These are phyloP conservation scores for Euura lappo DNA, from an alignment of 1,140 invertebrate genomes.

Conservation along the genomic window DNA sequence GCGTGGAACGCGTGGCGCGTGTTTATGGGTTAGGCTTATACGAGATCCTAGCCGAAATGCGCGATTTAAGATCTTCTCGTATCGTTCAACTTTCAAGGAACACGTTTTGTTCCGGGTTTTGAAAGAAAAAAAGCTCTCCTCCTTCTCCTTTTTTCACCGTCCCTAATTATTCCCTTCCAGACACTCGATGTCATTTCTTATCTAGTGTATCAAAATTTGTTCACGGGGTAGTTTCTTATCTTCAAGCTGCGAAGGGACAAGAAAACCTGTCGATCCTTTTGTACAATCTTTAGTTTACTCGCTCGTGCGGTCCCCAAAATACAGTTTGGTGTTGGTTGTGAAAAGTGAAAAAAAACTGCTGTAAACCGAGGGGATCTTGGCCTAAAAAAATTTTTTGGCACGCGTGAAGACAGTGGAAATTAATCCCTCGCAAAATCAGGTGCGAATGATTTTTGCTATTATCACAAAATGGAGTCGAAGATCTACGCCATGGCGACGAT, in stretches of 20 bases:
- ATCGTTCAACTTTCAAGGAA: too few species aligned
- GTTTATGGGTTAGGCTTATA: conserved; percentile 4
- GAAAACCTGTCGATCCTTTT: conserved; percentile 20
- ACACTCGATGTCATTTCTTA: too few species aligned
- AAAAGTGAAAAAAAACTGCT: too few species aligned
- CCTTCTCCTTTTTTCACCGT: too few species aligned
- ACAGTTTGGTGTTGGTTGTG: background rate
- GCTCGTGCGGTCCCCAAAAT: background rate
- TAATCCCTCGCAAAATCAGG: background rate
- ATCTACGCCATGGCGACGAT: background rate
- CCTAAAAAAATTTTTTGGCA: conserved; percentile 9
- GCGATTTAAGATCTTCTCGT: background rate
- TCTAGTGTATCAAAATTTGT: background rate
- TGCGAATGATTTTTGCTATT: background rate
- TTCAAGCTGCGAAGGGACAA: background rate
- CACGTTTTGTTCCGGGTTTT: too few species aligned
- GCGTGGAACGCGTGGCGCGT: background rate
- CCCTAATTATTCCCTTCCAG: too few species aligned
- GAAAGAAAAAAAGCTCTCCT: too few species aligned
- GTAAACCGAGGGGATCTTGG: too few species aligned
- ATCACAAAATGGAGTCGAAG: background rate
- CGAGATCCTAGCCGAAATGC: background rate
- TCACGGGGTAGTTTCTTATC: background rate
- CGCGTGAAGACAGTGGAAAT: conserved; percentile 2
- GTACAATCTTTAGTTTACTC: conserved; percentile 1